Evolutionary conservation across 2,888 invertebrate species (phyloP).

Genomic region (Anodontia alba): DNA sequence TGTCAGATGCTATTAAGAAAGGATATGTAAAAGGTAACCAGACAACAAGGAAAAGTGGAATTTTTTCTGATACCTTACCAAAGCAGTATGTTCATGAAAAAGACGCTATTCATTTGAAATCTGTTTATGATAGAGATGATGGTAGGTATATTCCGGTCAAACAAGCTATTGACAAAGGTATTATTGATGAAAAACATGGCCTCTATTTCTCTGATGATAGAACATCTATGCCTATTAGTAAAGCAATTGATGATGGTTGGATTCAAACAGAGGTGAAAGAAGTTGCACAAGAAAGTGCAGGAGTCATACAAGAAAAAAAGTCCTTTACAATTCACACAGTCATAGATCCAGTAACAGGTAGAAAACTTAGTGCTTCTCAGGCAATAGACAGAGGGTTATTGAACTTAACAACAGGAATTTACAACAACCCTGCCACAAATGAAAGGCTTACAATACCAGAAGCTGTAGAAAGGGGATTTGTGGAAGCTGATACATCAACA

Average conservation of each 20-base stretch:
- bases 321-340: slow-evolving; percentile 85
- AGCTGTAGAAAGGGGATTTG: slow-evolving; percentile 91
- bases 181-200: slow-evolving; percentile 87
- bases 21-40: slow-evolving; percentile 62
- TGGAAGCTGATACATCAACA: slow-evolving; percentile 86
- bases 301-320: slow-evolving; percentile 53
- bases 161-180: slow-evolving; percentile 88
- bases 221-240: slow-evolving; percentile 65
- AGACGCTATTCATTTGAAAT: slow-evolving; percentile 69
- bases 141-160: slow-evolving; percentile 92
- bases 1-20: slow-evolving; percentile 71
- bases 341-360: slow-evolving; percentile 91
- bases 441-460: slow-evolving; percentile 89
- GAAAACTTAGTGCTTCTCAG: slow-evolving; percentile 87
- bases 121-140: slow-evolving; percentile 88
- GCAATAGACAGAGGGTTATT: slow-evolving; percentile 84
- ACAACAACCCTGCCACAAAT: slow-evolving; percentile 83
- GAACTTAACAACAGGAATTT: slow-evolving; percentile 85
- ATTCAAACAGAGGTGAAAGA: slow-evolving; percentile 58
- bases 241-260: slow-evolving; percentile 66
- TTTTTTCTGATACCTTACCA: slow-evolving; percentile 52
- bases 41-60: slow-evolving; percentile 58
- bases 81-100: slow-evolving; percentile 57
- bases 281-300: slow-evolving; percentile 25
- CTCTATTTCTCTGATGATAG: slow-evolving; percentile 65